phyloP scores from a whole-genome alignment of 2,113 vertebrate genomes.

The Sylvilagus bachmani region DNA sequence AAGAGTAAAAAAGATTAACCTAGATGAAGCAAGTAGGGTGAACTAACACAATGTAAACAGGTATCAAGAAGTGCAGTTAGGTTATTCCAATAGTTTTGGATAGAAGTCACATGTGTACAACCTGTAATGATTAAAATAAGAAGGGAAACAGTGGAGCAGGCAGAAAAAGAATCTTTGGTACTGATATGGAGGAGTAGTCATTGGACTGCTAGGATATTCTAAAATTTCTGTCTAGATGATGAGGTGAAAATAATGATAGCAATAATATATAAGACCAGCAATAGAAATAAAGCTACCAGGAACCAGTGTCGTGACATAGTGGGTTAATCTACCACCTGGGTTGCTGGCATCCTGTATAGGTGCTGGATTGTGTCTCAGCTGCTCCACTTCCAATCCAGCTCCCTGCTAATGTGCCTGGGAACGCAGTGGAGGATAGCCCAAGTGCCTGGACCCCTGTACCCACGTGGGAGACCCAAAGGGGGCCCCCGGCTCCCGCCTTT shows the following conservation, averaged over 20 bases:
- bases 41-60: not conserved
- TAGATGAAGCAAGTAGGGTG: not conserved
- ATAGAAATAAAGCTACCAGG: not conserved
- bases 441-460: too few relatives aligned
- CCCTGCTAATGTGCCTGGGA: too few relatives aligned
- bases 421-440: too few relatives aligned
- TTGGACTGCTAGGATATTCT: not conserved
- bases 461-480: too few relatives aligned
- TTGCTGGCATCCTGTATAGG: too few relatives aligned
- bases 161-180: conserved; percentile 7
- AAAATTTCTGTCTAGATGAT: not conserved
- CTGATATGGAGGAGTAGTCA: not conserved
- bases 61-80: not conserved
- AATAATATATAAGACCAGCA: not conserved
- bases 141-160: not conserved
- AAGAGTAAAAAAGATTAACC: not conserved
- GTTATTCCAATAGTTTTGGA: not conserved
- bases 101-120: not conserved
- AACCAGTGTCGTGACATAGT: too few relatives aligned
- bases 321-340: too few relatives aligned
- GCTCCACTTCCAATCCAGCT: too few relatives aligned
- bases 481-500: too few relatives aligned
- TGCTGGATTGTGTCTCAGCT: too few relatives aligned
- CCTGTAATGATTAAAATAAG: not conserved
- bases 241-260: not conserved